Percentiles rank a stretch among this genome's conserved stretches.
phyloP scores from a whole-genome alignment of 2,888 invertebrate genomes.

The Myathropa florea region DNA sequence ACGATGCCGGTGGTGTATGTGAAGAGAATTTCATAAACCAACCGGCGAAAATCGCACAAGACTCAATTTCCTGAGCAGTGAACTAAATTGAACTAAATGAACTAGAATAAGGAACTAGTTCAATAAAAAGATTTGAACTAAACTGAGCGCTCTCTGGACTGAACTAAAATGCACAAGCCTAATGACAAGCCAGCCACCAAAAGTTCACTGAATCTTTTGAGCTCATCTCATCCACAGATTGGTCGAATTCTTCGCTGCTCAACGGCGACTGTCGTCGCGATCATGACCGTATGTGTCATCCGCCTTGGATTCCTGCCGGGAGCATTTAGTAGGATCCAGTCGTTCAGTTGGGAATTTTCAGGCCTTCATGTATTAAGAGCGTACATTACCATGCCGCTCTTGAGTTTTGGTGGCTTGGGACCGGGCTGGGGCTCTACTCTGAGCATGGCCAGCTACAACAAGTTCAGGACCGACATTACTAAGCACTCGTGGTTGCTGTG shows the following conservation, averaged over 20 bases:
- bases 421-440: conserved; percentile 61
- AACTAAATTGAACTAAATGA: too few species aligned
- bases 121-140: too few species aligned
- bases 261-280: conserved; percentile 73
- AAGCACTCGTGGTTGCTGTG: background rate
- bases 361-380: too few species aligned
- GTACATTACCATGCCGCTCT: conserved; percentile 53
- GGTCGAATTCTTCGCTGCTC: conserved; percentile 77
- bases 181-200: background rate
- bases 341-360: too few species aligned
- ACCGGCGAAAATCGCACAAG: too few species aligned
- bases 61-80: too few species aligned
- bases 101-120: too few species aligned
- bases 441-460: conserved; percentile 52
- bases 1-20: too few species aligned
- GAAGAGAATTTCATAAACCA: too few species aligned
- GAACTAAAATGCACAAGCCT: too few species aligned
- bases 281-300: conserved; percentile 70
- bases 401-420: conserved; percentile 35
- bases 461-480: background rate
- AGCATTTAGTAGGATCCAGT: background rate
- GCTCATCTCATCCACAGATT: conserved; percentile 73
- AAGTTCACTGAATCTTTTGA: background rate
- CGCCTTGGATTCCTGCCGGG: conserved; percentile 49
- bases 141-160: too few species aligned